phyloP scores from a whole-genome alignment of 2,113 vertebrate genomes.

The Vidua macroura region DNA sequence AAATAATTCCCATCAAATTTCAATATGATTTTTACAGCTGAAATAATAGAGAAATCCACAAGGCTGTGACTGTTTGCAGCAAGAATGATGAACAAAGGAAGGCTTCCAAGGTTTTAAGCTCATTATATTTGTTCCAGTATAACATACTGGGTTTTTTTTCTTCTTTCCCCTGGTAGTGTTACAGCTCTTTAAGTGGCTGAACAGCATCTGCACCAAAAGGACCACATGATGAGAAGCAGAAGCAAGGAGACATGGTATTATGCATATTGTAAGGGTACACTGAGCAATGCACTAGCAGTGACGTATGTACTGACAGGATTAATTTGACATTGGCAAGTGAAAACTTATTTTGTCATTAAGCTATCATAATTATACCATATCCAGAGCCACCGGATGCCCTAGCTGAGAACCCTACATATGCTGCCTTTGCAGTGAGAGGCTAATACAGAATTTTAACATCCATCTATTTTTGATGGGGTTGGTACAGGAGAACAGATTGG shows the following conservation, averaged over 20 bases:
- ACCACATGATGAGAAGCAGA: conserved; percentile 52
- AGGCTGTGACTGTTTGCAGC: neutral
- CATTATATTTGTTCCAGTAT: neutral
- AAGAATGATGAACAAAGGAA: neutral
- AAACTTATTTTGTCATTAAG: conserved; percentile 62
- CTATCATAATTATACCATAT: conserved; percentile 28
- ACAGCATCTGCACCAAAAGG: conserved; percentile 43
- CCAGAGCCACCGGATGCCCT: conserved; percentile 41
- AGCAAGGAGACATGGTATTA: neutral
- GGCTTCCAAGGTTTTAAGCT: conserved; percentile 18
- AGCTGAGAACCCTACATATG: neutral
- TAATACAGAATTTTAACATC: neutral
- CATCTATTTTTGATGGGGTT: neutral
- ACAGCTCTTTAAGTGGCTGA: conserved; percentile 51
- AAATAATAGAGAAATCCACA: conserved; percentile 7
- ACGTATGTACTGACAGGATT: conserved; percentile 45
- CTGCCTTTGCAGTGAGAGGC: neutral
- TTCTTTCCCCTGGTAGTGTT: neutral
- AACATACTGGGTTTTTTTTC: neutral
- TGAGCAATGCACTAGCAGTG: neutral
- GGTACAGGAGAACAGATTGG: neutral
- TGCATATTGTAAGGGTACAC: conserved; percentile 9
- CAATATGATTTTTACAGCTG: conserved; percentile 19
- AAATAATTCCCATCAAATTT: conserved; percentile 33
- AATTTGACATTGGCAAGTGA: conserved; percentile 43